A percentile compares a stretch with the other conserved stretches of the same genome.
Evolutionary conservation across 23 tunicate genomes (phyloP).

Genomic region (Ascidia mentula): DNA sequence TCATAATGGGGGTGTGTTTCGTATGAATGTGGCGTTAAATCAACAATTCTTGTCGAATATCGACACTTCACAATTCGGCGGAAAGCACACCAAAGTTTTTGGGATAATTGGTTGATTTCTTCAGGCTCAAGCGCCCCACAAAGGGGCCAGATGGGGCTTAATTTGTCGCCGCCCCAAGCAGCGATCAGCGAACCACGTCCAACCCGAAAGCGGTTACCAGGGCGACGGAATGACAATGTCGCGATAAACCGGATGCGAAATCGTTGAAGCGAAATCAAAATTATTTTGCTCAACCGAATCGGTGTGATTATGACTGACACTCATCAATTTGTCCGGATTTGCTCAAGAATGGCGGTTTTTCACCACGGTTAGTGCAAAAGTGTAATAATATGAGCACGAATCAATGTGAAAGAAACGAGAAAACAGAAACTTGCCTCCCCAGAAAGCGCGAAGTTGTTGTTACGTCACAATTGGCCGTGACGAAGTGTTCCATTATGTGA

Average conservation of each 20-base stretch:
- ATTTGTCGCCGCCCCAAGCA: conserved; percentile 4
- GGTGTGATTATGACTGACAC: conserved; percentile 2
- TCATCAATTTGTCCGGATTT: background rate
- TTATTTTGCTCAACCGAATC: background rate
- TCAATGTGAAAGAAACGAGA: background rate
- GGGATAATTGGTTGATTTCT: background rate
- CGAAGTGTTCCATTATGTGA: conserved; percentile 2
- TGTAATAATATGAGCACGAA: background rate
- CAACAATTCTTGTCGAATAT: background rate
- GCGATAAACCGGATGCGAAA: background rate
- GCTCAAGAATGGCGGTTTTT: background rate
- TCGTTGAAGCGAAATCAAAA: background rate
- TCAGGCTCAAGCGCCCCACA: background rate
- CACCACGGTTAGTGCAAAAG: background rate
- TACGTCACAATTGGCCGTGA: background rate
- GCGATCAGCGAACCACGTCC: background rate
- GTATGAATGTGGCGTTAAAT: conserved; percentile 6
- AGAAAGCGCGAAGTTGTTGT: background rate
- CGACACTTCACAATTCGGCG: background rate
- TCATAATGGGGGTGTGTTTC: conserved; percentile 7
- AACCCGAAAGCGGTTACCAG: background rate
- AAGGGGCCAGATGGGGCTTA: background rate
- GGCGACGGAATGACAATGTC: background rate
- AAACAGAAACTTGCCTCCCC: background rate
- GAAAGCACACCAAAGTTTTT: background rate